Percentiles rank a stretch among this genome's conserved stretches.
phyloP scores from a whole-genome alignment of 2,888 invertebrate genomes.

The Nysson spinosus region DNA sequence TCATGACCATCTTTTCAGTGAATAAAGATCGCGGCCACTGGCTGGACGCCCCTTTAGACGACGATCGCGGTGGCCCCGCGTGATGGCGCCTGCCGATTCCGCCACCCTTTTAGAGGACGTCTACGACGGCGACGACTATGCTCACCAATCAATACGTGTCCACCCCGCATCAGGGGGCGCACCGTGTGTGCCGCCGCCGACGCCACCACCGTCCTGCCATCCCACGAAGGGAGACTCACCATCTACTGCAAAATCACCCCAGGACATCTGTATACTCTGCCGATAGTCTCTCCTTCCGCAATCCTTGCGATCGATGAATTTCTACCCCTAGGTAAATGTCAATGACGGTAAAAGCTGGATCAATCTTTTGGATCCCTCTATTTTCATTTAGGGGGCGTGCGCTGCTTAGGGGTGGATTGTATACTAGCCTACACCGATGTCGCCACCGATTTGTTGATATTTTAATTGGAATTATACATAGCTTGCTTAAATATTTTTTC shows the following conservation, averaged over 20 bases:
- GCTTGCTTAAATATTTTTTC: no score
- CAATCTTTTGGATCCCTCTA: no score
- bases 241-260: conserved; percentile 40
- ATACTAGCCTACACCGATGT: conserved; percentile 4
- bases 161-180: conserved; percentile 69
- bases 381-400: not conserved
- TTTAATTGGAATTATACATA: not conserved
- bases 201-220: conserved; percentile 33
- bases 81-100: conserved; percentile 66
- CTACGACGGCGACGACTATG: conserved; percentile 51
- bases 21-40: conserved; percentile 56
- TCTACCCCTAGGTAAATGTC: no score
- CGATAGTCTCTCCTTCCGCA: not conserved
- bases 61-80: conserved; percentile 67
- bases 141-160: conserved; percentile 66
- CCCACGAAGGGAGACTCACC: conserved; percentile 23
- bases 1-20: conserved; percentile 83
- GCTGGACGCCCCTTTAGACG: conserved; percentile 59
- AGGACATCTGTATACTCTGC: conserved; percentile 37
- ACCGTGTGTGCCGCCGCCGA: conserved; percentile 38
- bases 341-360: not conserved
- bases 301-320: conserved; percentile 31
- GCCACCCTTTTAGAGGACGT: conserved; percentile 61
- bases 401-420: not conserved
- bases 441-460: conserved; percentile 18